Evolutionary conservation across 1,140 invertebrate genomes (phyloP), one percentile per base, ranked within the genome.

Genomic region (Leucophenga varia): DNA sequence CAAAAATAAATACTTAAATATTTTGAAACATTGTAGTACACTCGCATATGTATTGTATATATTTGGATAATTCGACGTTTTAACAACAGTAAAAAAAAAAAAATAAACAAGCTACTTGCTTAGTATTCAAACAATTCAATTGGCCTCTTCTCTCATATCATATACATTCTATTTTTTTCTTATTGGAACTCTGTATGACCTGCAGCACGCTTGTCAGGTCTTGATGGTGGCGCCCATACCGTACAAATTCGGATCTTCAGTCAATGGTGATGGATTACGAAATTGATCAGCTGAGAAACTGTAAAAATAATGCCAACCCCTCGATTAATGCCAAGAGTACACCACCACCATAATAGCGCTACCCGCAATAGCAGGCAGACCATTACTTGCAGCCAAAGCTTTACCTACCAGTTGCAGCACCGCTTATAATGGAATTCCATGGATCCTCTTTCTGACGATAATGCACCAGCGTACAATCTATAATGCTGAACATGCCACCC

Each of bases 401-500:
- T n/a, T n/a, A n/a, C n/a, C 91, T 95, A 21, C 96, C 96, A 31
- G 96, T 98, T 0, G 91, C 81, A 1, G 93, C 94, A 1, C 96
- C 96, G 79, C 93, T 97, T 32, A 93, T 91, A 18, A 99, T 99
- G 1, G 94, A 97, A 76, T 95, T 98, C 93, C 93, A 97, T 0
- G 94, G 94, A 78, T 97, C 95, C 82, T 98, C 97, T 73, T 98
- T 99, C 76, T 95, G 88, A 34, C 95, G 78, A 37, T 98, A 79
- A 63, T 95, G 91, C 9, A 97, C 92, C 54, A 99, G 77, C 22
- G 91, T 86, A 76, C 97, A 99, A 73, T 99, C 97, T 52, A 98
- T 95, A n/a, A 93, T 91, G 19, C 94, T 97, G 74, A 99, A 99
- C 77, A 97, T 85, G 7, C 93, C 93, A 58, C 92, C 92, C 93